These are phyloP conservation scores for Drosophila macrospina DNA, from an alignment of 2,888 invertebrate genomes.

Conservation along the genomic window DNA sequence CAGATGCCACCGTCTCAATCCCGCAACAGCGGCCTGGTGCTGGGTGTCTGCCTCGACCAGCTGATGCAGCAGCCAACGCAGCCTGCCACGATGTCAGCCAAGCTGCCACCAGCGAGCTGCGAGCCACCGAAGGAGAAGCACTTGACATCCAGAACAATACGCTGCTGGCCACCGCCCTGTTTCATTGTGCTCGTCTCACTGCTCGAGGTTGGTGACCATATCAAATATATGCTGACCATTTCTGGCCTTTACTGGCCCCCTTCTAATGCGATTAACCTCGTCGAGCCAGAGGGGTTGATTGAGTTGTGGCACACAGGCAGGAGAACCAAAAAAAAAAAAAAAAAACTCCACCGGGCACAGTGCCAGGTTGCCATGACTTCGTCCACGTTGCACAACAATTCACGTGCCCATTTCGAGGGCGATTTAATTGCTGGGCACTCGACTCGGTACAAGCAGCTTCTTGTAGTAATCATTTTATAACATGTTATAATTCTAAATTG, in stretches of 20 bases:
- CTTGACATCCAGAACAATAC: constrained; percentile 91
- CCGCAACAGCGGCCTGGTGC: constrained; percentile 63
- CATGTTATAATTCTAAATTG: neutral
- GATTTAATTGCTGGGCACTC: constrained; percentile 53
- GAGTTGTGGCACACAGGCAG: constrained; percentile 19
- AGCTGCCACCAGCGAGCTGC: constrained; percentile 26
- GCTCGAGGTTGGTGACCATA: constrained; percentile 91
- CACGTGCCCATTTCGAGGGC: constrained; percentile 29
- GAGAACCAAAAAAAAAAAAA: neutral
- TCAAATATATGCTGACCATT: constrained; percentile 10
- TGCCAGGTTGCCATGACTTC: constrained; percentile 66
- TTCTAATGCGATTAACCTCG: constrained; percentile 61
- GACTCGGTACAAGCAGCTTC: neutral
- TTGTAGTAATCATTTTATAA: neutral
- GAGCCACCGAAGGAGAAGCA: constrained; percentile 87
- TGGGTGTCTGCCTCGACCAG: constrained; percentile 75
- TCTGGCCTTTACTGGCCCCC: neutral
- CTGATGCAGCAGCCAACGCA: constrained; percentile 58
- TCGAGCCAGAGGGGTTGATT: constrained; percentile 61
- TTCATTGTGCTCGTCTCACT: constrained; percentile 97
- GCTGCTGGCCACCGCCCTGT: constrained; percentile 96
- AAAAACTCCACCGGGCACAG: constrained; percentile 18
- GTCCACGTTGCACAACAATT: constrained; percentile 60
- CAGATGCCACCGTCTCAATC: constrained; percentile 71
- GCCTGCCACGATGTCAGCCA: constrained; percentile 15